Base-by-base conservation (phyloP, 2,113 vertebrate genomes). In the Albula glossodonta region DNA sequence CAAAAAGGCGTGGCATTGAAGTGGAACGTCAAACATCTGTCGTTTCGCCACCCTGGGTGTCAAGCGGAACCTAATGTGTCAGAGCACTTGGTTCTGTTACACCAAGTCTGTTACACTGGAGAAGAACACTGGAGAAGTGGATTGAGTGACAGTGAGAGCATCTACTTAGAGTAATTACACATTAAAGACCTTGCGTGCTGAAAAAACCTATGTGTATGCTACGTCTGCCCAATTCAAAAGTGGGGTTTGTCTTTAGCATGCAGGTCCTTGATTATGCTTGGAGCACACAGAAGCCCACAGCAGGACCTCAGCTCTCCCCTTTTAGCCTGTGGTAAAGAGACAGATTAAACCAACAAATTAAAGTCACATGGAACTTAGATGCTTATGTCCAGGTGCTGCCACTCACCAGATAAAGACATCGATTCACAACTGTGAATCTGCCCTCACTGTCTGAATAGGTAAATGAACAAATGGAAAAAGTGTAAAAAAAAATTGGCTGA, bases 281-380 rank as follows among this genome's bases (percentile, higher is more conserved):
- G 19, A 81, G 80, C 17, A 52, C 15, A 2, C 15, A 53, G 80
- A 81, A 10, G 80, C 51, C 53, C 51, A 52, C 22, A 0, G 80
- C 3, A 51, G n/a, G 25, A 15, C 80, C 60, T 66, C 22, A 19
- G 3, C 60, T 66, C 17, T 22, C 22, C 60, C 19, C 51, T 7
- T 6, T 17, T 19, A n/a, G 50, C 6, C 2, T 51, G 19, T 19
- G 22, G 19, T 51, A 49, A 11, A 81, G 50, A 81, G 50, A 81
- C 50, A 81, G 51, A 81, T 80, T 51, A 80, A 51, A 60, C 9
- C 51, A 52, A 52, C 51, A 53, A 81, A 81, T 81, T n/a, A 81
- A 81, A 81, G 19, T 52, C 80, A 4, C 19, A 10, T 51, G 7
- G 19, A 51, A 81, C 80, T 22, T 15, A n/a, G 51, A 81, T 4